These are phyloP conservation scores for Argyrosomus regius DNA, from an alignment of 2,797 vertebrate genomes.

Conservation along the genomic window DNA sequence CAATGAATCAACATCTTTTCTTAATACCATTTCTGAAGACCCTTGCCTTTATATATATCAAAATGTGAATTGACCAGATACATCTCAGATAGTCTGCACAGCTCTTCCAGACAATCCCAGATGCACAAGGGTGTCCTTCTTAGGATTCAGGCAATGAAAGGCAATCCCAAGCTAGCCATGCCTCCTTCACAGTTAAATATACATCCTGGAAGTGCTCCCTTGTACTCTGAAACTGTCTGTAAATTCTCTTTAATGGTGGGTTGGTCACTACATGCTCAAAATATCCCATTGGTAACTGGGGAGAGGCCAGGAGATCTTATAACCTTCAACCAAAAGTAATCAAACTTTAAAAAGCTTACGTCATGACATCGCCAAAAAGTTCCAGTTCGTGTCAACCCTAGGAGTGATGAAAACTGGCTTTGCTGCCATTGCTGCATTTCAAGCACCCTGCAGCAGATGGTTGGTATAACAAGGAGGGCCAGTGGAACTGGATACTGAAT, in stretches of 20 bases:
- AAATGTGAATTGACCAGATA: neutral
- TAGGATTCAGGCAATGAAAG: constrained; percentile 10
- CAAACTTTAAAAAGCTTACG: constrained; percentile 16
- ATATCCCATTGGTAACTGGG: constrained; percentile 4
- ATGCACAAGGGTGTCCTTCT: constrained; percentile 3
- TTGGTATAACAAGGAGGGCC: neutral
- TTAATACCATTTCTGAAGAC: neutral
- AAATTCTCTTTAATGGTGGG: constrained; percentile 6
- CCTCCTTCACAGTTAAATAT: constrained; percentile 7
- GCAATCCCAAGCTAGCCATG: neutral
- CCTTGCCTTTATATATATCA: neutral
- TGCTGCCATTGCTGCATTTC: constrained; percentile 1
- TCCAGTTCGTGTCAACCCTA: constrained; percentile 7
- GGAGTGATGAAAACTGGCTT: constrained; percentile 11
- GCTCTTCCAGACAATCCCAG: neutral
- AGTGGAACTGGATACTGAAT: constrained; percentile 9
- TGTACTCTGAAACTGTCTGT: neutral
- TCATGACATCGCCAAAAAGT: constrained; percentile 18
- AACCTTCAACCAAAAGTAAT: constrained; percentile 20
- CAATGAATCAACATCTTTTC: neutral
- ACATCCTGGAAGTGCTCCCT: neutral
- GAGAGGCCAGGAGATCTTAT: constrained; percentile 7
- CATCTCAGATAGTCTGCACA: neutral
- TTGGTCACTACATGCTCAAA: constrained; percentile 20
- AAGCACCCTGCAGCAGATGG: constrained; percentile 4